Conservation (phyloP, 2,113 vertebrate species). For the Callospermophilus lateralis region DNA sequence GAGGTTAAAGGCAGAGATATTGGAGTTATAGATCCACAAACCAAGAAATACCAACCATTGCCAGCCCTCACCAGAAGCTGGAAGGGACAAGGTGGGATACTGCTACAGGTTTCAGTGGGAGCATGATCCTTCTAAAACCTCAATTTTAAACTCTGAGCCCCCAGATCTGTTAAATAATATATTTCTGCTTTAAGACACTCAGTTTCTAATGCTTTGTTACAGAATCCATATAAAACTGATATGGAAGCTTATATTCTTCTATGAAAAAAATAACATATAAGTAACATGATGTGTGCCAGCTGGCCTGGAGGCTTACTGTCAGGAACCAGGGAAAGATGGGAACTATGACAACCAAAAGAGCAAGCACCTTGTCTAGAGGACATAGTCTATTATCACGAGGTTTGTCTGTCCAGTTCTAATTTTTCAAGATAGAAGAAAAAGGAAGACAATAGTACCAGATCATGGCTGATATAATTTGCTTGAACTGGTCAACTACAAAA, state of each 20-base stretch:
- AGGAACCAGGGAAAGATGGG: not conserved
- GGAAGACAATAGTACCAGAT: not conserved
- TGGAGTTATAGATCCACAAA: not conserved
- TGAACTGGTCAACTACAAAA: not conserved
- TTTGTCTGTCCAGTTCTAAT: not conserved
- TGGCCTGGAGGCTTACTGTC: not conserved
- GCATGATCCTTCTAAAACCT: not conserved
- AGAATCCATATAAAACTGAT: not conserved
- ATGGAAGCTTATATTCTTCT: not conserved
- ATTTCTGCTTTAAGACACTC: not conserved
- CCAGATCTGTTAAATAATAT: not conserved
- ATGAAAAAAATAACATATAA: not conserved
- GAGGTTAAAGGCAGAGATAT: not conserved
- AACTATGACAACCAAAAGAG: not conserved
- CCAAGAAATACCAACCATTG: not conserved
- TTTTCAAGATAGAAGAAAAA: not conserved
- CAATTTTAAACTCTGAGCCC: not conserved
- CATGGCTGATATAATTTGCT: not conserved
- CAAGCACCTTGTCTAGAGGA: not conserved
- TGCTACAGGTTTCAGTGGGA: not conserved
- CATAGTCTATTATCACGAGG: not conserved
- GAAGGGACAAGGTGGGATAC: not conserved
- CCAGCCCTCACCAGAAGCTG: not conserved
- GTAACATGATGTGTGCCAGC: not conserved
- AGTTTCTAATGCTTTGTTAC: not conserved